Percentiles rank a stretch among this genome's conserved stretches.
phyloP scores from a whole-genome alignment of 92 coral and sea anemone species.

The Paramuricea clavata region DNA sequence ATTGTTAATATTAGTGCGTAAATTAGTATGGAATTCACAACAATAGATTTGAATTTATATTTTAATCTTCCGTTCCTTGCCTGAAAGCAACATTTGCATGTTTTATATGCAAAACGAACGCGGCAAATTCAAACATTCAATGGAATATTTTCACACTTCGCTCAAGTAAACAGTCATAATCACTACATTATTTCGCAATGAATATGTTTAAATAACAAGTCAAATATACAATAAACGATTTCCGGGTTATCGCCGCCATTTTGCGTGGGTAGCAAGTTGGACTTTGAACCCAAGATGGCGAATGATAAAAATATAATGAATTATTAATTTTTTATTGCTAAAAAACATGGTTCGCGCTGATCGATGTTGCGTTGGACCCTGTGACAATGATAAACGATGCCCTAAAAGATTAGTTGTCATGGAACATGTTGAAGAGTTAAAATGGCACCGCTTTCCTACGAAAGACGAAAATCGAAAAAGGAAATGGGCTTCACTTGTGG shows the following conservation, averaged over 20 bases:
- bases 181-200: too few species aligned
- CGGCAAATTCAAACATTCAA: too few species aligned
- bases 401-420: constrained; percentile 1
- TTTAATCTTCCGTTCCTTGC: too few species aligned
- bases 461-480: neutral
- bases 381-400: constrained; percentile 23
- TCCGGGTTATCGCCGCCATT: constrained; percentile 26
- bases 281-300: constrained; percentile 30
- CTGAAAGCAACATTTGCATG: too few species aligned
- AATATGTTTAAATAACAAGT: too few species aligned
- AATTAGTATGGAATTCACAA: too few species aligned
- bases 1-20: too few species aligned
- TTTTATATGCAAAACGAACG: too few species aligned
- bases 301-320: neutral
- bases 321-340: neutral
- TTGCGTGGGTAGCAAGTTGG: constrained; percentile 39
- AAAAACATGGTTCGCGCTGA: constrained; percentile 29
- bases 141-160: too few species aligned
- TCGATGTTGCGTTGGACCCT: constrained; percentile 31
- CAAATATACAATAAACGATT: constrained; percentile 43
- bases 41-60: too few species aligned
- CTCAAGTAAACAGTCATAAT: too few species aligned
- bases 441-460: constrained; percentile 35
- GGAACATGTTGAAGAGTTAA: constrained; percentile 17
- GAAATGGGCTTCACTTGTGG: constrained; percentile 9